Percentiles rank a stretch among this genome's conserved stretches.
Evolutionary conservation across 2,888 invertebrate species (phyloP).

Genomic region (Stenurella melanura): DNA sequence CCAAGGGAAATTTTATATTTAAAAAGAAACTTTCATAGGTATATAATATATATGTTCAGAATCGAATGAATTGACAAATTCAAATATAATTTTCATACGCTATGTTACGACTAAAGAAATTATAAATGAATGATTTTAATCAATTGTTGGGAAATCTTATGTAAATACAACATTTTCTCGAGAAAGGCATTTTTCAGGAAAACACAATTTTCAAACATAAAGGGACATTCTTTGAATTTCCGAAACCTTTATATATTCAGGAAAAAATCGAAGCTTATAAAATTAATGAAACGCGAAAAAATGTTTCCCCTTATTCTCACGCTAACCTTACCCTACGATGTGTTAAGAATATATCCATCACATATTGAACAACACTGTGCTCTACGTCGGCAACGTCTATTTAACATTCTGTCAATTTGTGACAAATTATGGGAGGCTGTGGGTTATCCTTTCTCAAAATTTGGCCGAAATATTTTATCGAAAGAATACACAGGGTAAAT

Average conservation of each 20-base stretch:
- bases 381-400: conserved; percentile 3
- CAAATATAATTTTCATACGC: no score
- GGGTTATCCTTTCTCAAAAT: conserved; percentile 7
- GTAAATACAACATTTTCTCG: background rate
- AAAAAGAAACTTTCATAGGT: no score
- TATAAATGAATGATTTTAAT: background rate
- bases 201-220: background rate
- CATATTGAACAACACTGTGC: conserved; percentile 1
- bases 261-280: conserved; percentile 2
- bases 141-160: background rate
- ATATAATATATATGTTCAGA: no score
- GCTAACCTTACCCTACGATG: conserved; percentile 7
- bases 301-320: background rate
- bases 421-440: conserved; percentile 2
- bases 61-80: no score
- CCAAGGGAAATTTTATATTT: no score
- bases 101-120: background rate
- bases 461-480: background rate
- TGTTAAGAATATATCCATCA: conserved; percentile 7
- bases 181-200: background rate
- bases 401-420: conserved; percentile 7
- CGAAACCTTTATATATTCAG: background rate
- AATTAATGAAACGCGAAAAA: conserved; percentile 1
- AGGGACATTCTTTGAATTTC: background rate
- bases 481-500: background rate